A percentile compares a stretch with the other conserved stretches of the same genome.
phyloP scores from a whole-genome alignment of 2,113 vertebrate genomes.

The Chaetops frenatus region DNA sequence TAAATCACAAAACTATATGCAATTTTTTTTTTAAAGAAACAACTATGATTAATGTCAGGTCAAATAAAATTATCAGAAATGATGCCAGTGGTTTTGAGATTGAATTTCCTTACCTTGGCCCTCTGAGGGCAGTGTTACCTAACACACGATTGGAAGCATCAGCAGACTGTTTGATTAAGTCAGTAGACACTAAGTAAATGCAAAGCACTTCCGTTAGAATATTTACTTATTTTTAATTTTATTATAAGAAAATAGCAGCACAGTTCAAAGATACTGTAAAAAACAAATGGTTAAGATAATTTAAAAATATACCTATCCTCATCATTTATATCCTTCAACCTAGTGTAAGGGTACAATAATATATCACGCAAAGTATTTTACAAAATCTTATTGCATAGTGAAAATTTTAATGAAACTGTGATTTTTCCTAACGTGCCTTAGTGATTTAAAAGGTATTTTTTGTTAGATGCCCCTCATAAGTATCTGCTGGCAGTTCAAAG shows the following conservation, averaged over 20 bases:
- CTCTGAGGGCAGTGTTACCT: conserved; percentile 81
- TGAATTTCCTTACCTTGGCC: conserved; percentile 78
- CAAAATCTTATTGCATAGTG: neutral
- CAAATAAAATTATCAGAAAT: neutral
- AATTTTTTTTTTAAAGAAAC: neutral
- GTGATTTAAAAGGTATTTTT: neutral
- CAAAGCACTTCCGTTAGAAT: neutral
- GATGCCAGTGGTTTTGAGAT: conserved; percentile 19
- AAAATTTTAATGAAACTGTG: neutral
- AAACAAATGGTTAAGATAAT: neutral
- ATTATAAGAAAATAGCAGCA: neutral
- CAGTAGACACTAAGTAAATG: neutral
- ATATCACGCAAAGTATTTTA: neutral
- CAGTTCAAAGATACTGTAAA: neutral
- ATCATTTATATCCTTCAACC: neutral
- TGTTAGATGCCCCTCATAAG: neutral
- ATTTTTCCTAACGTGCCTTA: neutral
- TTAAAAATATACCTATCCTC: neutral
- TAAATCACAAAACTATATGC: neutral
- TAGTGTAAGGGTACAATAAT: neutral
- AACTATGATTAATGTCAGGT: neutral
- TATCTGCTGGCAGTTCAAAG: neutral
- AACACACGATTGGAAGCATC: conserved; percentile 58
- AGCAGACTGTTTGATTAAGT: conserved; percentile 29
- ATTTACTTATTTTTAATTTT: conserved; percentile 1